Conservation (phyloP, 2,888 invertebrate species). For the Hydropsyche betteni region DNA sequence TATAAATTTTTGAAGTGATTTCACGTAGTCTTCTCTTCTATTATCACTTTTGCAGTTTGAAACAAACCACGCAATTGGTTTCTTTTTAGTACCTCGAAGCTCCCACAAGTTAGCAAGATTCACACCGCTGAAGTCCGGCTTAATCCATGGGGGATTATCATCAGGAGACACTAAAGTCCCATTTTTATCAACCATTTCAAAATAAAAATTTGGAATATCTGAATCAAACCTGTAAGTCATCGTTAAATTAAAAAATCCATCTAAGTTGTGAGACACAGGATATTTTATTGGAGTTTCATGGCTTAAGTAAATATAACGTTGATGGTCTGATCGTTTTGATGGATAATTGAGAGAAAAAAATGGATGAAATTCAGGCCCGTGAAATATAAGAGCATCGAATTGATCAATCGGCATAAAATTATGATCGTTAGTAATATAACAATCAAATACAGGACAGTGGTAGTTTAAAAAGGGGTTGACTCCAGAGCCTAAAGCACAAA, state of each 20-base stretch:
- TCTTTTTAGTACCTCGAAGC: slow-evolving; percentile 50
- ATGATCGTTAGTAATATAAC: slow-evolving; percentile 60
- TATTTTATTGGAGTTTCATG: slow-evolving; percentile 60
- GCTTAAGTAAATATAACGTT: slow-evolving; percentile 63
- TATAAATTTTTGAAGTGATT: slow-evolving; percentile 66
- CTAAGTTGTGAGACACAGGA: slow-evolving; percentile 52
- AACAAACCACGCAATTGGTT: slow-evolving; percentile 67
- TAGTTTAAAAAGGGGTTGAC: slow-evolving; percentile 57
- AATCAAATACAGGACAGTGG: slow-evolving; percentile 59
- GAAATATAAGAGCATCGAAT: slow-evolving; percentile 66
- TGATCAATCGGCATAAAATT: slow-evolving; percentile 56
- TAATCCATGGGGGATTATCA: slow-evolving; percentile 54
- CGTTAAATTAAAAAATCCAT: slow-evolving; percentile 66
- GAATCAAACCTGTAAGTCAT: slow-evolving; percentile 67
- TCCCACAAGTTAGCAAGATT: not conserved
- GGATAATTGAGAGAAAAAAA: slow-evolving; percentile 54
- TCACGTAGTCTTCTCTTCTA: slow-evolving; percentile 59
- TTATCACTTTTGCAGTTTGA: slow-evolving; percentile 64
- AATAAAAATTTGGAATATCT: slow-evolving; percentile 62
- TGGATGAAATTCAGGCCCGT: slow-evolving; percentile 59
- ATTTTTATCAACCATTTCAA: slow-evolving; percentile 55
- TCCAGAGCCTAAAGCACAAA: slow-evolving; percentile 58
- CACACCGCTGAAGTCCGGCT: not conserved
- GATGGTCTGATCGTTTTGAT: slow-evolving; percentile 56
- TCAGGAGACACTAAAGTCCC: slow-evolving; percentile 55